Evolutionary conservation across 2,888 invertebrate species (phyloP).

Genomic region (Tachina grossa): DNA sequence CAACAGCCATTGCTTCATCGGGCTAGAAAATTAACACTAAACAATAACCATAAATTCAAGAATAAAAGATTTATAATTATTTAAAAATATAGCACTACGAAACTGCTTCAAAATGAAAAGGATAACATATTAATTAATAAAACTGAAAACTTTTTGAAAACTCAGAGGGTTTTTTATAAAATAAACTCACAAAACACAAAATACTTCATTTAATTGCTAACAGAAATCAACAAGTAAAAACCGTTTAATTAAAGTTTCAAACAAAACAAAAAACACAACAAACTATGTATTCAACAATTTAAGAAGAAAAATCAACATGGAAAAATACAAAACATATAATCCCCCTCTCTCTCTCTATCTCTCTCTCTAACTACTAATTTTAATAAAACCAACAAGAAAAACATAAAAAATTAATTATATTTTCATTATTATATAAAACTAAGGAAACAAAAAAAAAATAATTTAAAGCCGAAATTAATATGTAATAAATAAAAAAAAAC

Average conservation of each 20-base stretch:
- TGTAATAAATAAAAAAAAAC: conserved; percentile 32
- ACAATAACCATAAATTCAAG: conserved; percentile 30
- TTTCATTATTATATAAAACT: conserved; percentile 62
- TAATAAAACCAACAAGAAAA: conserved; percentile 53
- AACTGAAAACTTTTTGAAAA: conserved; percentile 53
- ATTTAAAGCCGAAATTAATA: conserved; percentile 45
- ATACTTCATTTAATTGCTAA: conserved; percentile 67
- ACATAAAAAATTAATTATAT: conserved; percentile 62
- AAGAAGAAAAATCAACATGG: conserved; percentile 37
- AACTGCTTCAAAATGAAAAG: conserved; percentile 65
- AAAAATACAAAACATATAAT: conserved; percentile 64
- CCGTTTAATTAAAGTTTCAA: conserved; percentile 58
- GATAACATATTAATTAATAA: conserved; percentile 33
- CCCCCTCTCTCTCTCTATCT: conserved; percentile 60
- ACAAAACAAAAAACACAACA: conserved; percentile 45
- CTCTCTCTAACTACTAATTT: conserved; percentile 66
- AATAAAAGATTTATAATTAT: conserved; percentile 46
- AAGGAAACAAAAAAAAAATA: conserved; percentile 25
- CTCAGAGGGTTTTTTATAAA: conserved; percentile 42
- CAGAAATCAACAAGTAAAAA: conserved; percentile 47
- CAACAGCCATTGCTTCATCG: conserved; percentile 86
- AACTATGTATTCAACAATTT: conserved; percentile 61
- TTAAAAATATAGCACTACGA: conserved; percentile 67
- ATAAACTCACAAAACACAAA: conserved; percentile 41
- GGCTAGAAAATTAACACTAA: conserved; percentile 83